Conservation (phyloP, 2,113 vertebrate species). For the Ellobius talpinus region DNA sequence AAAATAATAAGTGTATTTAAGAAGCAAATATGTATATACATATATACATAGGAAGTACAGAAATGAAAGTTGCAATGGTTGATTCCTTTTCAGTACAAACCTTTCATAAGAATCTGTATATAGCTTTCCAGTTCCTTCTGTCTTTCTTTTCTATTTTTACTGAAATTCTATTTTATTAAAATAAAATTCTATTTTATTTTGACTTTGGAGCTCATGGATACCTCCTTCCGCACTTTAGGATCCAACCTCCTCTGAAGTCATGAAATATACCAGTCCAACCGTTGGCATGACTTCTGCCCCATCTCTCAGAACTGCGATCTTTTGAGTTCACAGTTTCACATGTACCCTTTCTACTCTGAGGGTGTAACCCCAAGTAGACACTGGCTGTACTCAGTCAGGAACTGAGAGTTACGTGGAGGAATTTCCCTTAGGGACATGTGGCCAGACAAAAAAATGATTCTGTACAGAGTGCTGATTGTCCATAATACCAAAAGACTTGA, state of each 20-base stretch:
- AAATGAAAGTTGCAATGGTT: not conserved
- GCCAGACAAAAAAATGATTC: not conserved
- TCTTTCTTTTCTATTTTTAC: too few relatives aligned
- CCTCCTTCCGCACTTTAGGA: not conserved
- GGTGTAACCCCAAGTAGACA: not conserved
- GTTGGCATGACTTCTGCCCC: not conserved
- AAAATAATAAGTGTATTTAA: not conserved
- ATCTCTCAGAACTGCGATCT: not conserved
- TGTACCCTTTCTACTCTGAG: not conserved
- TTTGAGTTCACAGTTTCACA: not conserved
- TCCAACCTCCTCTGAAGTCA: not conserved
- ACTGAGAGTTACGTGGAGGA: slow-evolving; percentile 5
- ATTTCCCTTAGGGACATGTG: slow-evolving; percentile 17
- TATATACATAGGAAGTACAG: not conserved
- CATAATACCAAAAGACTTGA: not conserved
- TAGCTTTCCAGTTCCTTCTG: not conserved
- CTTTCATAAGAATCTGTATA: not conserved
- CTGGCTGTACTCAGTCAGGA: not conserved
- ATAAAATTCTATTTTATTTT: too few relatives aligned
- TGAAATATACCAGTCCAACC: not conserved
- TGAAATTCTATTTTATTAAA: too few relatives aligned
- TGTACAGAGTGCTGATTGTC: not conserved
- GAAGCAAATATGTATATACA: not conserved
- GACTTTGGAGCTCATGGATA: not conserved
- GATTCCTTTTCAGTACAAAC: not conserved